Base-by-base conservation (phyloP, 1,140 invertebrate genomes). In the Brachionus asplanchnoidis region DNA sequence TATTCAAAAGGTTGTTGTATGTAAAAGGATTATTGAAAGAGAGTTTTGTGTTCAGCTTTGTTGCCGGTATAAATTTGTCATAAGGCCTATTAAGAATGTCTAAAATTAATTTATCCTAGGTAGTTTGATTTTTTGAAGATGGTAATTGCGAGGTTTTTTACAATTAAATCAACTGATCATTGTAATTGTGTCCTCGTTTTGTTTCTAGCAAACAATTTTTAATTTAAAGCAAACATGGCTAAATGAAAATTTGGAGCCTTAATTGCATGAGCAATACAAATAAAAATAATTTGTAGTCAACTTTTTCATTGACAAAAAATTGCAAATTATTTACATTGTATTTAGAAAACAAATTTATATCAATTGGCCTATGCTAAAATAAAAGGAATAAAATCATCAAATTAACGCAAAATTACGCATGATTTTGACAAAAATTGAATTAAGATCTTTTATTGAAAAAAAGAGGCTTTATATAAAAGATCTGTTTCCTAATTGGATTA, bases 1-100 rank as follows among this genome's bases (percentile, higher is more conserved):
- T 73, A 73, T 73, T 73, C 68, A 40, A 42, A 42, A 73, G 68
- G 68, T 68, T 68, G 66, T 68, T 42, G 68, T 73, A 17, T 42
- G 68, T 42, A 73, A 73, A 73, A 17, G 68, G 68, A 73, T 73
- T 73, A 73, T 40, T 40, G 53, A 60, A 60, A 23, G 17, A 53
- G 46, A 53, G 46, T 53, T 53, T 53, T 53, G 17, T 60, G n/a
- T 60, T 23, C 53, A 20, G 53, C 53, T 53, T 53, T 53, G 7
- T 53, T 53, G 46, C 46, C 46, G 46, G 46, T 53, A 53, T 53
- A 14, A 53, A 60, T 60, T 60, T 60, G 53, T 11, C 53, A 60
- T 60, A 60, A 60, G 32, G 17, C 53, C 53, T 60, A 60, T 23
- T 20, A 60, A 60, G 20, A 60, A 60, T 60, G 53, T 23, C 53